Evolutionary conservation across 2,888 invertebrate species (phyloP), one percentile per base, ranked within the genome.

Genomic region (Alentia gelatinosa): DNA sequence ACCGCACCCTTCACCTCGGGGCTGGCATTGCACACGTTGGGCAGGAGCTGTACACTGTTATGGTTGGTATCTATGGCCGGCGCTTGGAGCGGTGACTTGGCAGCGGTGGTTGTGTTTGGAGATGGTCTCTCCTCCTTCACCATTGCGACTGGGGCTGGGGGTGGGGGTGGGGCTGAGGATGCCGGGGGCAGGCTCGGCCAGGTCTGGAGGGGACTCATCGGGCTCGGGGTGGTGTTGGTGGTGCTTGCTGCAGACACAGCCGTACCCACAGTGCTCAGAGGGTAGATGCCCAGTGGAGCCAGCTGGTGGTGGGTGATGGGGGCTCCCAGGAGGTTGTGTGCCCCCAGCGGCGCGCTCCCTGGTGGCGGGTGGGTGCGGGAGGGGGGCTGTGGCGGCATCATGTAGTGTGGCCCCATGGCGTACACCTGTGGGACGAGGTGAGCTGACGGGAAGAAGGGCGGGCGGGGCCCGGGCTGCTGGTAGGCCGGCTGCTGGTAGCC

Each of bases 21-120:
- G 33, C 26, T 79, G 35, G 75, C 90, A 50, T 92, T 92, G 89
- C 91, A 89, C 0, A 90, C 95, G 91, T 94, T 95, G 4, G 95
- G 95, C 83, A 95, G 92, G 37, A 95, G 93, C 92, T 95, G 94
- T 88, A 95, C 94, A 42, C 30, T 92, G 89, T 35, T 92, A 92
- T 90, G 93, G 7, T 35, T 39, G 42, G 30, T 86, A 33, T 47
- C 86, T 3, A 39, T 40, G 83, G n/a, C 39, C 15, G 15, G 23
- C 7, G 79, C 4, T 83, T 23, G 83, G 26, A 30, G 89, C n/a
- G 89, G 37, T 26, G 86, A 26, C 47, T 42, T 56, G 42, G 50
- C 33, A 19, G 47, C 33, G 9, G 56, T 74, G 19, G 50, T 12
- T 7, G 47, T 37, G 89, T 9, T 26, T 84, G 47, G 93, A 23